Percentiles rank a stretch among this genome's conserved stretches.
Evolutionary conservation across 2,888 invertebrate species (phyloP).

Genomic region (Tipula unca): DNA sequence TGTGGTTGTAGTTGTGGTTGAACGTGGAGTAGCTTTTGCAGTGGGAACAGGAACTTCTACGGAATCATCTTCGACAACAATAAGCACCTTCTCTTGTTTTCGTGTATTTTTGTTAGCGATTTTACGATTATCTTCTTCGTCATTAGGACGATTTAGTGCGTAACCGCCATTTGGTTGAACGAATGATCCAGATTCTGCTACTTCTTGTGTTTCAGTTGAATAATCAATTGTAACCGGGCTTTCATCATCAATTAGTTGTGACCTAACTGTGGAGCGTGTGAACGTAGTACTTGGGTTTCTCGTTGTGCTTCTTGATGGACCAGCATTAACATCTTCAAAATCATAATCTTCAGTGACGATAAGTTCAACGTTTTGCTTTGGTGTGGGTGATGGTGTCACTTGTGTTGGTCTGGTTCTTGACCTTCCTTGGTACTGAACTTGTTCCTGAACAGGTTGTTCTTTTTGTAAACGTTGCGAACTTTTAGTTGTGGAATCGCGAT

Average conservation of each 20-base stretch:
- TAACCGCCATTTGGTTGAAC: slow-evolving; percentile 30
- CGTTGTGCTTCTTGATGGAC: neutral
- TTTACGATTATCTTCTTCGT: slow-evolving; percentile 8
- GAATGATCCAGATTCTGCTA: slow-evolving; percentile 71
- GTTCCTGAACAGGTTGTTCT: neutral
- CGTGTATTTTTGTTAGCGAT: neutral
- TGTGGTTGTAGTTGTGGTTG: neutral
- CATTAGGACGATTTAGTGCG: neutral
- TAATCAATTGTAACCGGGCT: slow-evolving; percentile 28
- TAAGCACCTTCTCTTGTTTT: neutral
- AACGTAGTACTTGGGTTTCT: neutral
- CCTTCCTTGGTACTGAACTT: neutral
- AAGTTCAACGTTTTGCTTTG: slow-evolving; percentile 32
- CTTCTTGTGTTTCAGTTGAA: slow-evolving; percentile 57
- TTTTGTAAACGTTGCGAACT: neutral
- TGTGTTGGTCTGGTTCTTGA: neutral
- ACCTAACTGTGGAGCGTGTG: neutral
- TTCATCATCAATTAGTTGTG: neutral
- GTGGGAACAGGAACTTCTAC: neutral
- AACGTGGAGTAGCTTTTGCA: slow-evolving; percentile 29
- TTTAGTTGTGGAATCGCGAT: neutral
- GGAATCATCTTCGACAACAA: slow-evolving; percentile 9
- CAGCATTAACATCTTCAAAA: slow-evolving; percentile 37
- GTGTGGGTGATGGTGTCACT: slow-evolving; percentile 32
- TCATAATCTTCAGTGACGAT: slow-evolving; percentile 37